Evolutionary conservation across 2,888 invertebrate genomes (phyloP), one percentile per base, ranked within the genome.

Genomic region (Ditula angustiorana): DNA sequence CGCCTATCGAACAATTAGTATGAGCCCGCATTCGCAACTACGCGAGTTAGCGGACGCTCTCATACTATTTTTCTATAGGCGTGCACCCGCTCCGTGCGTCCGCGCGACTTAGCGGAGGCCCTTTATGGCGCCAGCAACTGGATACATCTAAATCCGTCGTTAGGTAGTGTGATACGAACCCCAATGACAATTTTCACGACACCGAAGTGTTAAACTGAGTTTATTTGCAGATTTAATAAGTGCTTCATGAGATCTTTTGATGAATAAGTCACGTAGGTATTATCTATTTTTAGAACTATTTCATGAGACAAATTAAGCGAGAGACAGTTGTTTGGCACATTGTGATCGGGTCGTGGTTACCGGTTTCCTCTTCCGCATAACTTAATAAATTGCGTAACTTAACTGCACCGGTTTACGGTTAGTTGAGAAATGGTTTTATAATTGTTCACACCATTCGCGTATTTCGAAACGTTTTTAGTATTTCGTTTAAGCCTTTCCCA

Each of bases 311-410:
- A 7, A 19, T 37, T 37, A 19, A 37, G 19, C 2, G 41, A 19
- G 10, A 41, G n/a, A 41, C 10, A 37, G 37, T 1, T 2, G 10
- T 2, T 1, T 8, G 1, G 41, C 19, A 7, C 19, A 19, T 10
- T 19, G 1, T 41, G 16, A 41, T 2, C 35, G 13, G 13, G n/a
- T 28, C 2, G 28, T 26, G 28, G 28, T 28, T 28, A 10, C 19
- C 10, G 26, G 16, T 11, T 26, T 13, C 16, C 41, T 19, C 28
- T 56, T 56, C 55, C 55, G 55, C 55, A 56, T 56, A 56, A 41
- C 50, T 41, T 19, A 16, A 33, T 33, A 19, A 16, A 16, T 49
- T 59, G 35, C 26, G 49, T 33, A 33, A 59, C 26, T 26, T 41
- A 19, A 41, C 10, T 26, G 16, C n/a, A 30, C 16, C 37, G 26